Evolutionary conservation across 1,140 invertebrate species (phyloP).

Genomic region (Diabrotica virgifera): DNA sequence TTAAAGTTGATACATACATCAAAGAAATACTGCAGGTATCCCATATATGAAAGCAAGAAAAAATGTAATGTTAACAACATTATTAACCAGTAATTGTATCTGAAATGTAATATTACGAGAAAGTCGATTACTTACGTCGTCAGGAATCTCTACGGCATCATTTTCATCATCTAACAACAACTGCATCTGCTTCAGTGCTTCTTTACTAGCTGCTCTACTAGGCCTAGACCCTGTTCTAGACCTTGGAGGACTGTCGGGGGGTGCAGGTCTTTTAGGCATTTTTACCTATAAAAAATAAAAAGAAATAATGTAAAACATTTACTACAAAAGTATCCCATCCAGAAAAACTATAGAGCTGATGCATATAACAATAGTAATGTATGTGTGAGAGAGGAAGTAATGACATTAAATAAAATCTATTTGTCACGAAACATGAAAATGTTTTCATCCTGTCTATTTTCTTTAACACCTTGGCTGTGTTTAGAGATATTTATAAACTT

Average conservation of each 20-base stretch:
- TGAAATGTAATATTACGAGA: too few species aligned
- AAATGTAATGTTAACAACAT: neutral
- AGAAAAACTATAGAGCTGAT: neutral
- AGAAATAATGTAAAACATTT: neutral
- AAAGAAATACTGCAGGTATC: constrained; percentile 14
- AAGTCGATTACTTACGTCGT: constrained; percentile 31
- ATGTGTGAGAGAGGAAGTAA: neutral
- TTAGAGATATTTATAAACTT: too few species aligned
- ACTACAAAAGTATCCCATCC: neutral
- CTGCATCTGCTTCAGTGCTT: constrained; percentile 45
- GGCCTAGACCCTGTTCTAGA: constrained; percentile 34
- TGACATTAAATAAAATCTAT: too few species aligned
- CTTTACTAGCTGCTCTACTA: constrained; percentile 42
- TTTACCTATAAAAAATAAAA: constrained; percentile 5
- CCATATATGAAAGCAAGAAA: constrained; percentile 2
- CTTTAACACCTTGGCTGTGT: too few species aligned
- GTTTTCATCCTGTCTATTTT: too few species aligned
- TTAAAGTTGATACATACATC: constrained; percentile 5
- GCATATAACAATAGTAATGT: neutral
- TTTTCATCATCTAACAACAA: constrained; percentile 35
- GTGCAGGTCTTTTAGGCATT: constrained; percentile 24
- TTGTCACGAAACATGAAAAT: too few species aligned
- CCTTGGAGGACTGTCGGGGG: constrained; percentile 9
- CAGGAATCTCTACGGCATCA: constrained; percentile 37
- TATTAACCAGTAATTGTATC: too few species aligned